Evolutionary conservation across 2,113 vertebrate species (phyloP).

Genomic region (Elaphurus davidianus): DNA sequence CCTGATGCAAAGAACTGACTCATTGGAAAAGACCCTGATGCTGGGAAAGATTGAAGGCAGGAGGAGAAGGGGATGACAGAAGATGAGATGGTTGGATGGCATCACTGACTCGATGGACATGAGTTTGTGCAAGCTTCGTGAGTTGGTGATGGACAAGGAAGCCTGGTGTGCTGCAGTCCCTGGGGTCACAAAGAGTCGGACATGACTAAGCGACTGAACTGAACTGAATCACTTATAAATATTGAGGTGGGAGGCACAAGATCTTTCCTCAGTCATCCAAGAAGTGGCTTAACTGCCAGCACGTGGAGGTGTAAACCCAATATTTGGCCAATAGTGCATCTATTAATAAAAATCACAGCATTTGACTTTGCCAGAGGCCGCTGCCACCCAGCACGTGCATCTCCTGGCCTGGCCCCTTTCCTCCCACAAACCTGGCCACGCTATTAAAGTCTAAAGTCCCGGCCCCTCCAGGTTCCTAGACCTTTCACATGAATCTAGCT

Average conservation of each 20-base stretch:
- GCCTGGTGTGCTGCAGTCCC: neutral
- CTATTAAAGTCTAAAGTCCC: neutral
- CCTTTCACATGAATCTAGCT: neutral
- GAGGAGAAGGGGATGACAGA: neutral
- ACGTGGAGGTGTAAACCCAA: neutral
- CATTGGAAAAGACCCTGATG: neutral
- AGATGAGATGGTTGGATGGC: neutral
- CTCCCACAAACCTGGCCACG: neutral
- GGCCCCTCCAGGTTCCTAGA: neutral
- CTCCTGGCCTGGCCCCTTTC: neutral
- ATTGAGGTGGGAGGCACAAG: neutral
- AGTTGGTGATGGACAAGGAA: neutral
- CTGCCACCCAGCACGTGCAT: fast-evolving
- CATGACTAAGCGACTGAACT: neutral
- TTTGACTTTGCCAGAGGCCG: neutral
- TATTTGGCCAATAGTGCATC: neutral
- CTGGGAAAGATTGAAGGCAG: neutral
- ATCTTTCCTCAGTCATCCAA: neutral
- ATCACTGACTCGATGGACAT: neutral
- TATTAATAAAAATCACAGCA: neutral
- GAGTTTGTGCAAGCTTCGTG: neutral
- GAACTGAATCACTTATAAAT: neutral
- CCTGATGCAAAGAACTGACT: neutral
- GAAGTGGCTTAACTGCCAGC: neutral
- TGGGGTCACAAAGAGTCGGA: neutral